These are phyloP conservation scores for Microplitis manilae DNA, from an alignment of 2,888 invertebrate species.

Conservation along the genomic window DNA sequence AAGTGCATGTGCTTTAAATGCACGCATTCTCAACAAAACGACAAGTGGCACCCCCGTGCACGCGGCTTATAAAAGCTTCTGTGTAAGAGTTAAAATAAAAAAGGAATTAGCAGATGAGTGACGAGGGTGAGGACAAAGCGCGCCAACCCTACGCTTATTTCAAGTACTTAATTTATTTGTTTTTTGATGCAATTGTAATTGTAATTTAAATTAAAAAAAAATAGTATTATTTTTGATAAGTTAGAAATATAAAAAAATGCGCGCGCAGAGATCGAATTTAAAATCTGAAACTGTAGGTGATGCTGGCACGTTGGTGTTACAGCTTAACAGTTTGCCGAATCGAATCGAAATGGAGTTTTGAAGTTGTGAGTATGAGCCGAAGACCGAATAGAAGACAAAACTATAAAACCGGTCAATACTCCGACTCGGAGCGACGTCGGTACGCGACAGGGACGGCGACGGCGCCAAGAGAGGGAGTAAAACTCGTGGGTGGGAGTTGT, in stretches of 20 bases:
- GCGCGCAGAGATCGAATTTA: constrained; percentile 39
- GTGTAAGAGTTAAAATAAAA: background rate
- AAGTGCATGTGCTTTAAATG: background rate
- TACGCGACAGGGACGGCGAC: constrained; percentile 65
- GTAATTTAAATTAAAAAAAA: too few species aligned
- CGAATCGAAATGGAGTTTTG: background rate
- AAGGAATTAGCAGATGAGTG: background rate
- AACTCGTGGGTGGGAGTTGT: background rate
- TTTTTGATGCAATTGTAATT: too few species aligned
- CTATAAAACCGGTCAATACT: constrained; percentile 67
- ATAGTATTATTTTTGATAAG: too few species aligned
- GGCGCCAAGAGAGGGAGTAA: constrained; percentile 41
- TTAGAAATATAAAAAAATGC: constrained; percentile 21
- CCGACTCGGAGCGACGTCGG: constrained; percentile 64
- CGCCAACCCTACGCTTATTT: too few species aligned
- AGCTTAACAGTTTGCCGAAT: background rate
- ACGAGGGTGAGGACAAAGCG: too few species aligned
- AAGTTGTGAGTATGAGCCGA: background rate
- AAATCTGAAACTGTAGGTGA: constrained; percentile 15
- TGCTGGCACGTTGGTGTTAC: constrained; percentile 21
- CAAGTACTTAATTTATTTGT: too few species aligned
- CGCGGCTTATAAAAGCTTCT: constrained; percentile 10
- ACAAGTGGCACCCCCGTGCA: background rate
- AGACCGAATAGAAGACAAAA: constrained; percentile 47
- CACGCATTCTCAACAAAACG: too few species aligned